Percentiles rank a stretch among this genome's conserved stretches.
Conservation (phyloP, 1,140 invertebrate species). For the Drosophila subpulchrella region DNA sequence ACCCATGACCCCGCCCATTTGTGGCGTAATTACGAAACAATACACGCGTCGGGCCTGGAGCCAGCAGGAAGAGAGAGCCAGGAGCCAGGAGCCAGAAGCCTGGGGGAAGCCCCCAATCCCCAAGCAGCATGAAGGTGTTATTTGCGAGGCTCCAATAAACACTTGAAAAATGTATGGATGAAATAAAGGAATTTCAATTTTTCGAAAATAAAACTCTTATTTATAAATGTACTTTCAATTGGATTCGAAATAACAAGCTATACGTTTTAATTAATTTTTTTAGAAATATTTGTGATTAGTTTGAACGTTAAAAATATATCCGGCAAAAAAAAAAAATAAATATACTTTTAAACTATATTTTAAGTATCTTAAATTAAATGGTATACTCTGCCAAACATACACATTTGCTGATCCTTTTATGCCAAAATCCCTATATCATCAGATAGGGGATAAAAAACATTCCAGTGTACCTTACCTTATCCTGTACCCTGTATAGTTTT, state of each 20-base stretch:
- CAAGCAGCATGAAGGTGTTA: constrained; percentile 12
- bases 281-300: too few relatives aligned
- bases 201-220: too few relatives aligned
- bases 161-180: constrained; percentile 8
- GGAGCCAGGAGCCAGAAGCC: constrained; percentile 11
- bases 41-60: constrained; percentile 19
- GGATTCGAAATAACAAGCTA: too few relatives aligned
- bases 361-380: too few relatives aligned
- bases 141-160: not conserved
- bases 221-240: too few relatives aligned
- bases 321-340: too few relatives aligned
- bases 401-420: too few relatives aligned
- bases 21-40: constrained; percentile 62
- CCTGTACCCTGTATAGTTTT: not conserved
- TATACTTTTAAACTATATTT: too few relatives aligned
- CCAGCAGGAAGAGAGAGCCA: constrained; percentile 1
- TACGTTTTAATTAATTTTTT: too few relatives aligned
- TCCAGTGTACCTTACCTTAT: not conserved
- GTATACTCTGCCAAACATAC: too few relatives aligned
- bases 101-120: constrained; percentile 3
- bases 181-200: too few relatives aligned
- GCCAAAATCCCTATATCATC: too few relatives aligned
- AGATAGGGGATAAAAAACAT: not conserved
- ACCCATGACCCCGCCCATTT: constrained; percentile 22
- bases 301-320: not conserved